Conservation (phyloP, 2,888 invertebrate genomes). For the Eretmocerus hayati region DNA sequence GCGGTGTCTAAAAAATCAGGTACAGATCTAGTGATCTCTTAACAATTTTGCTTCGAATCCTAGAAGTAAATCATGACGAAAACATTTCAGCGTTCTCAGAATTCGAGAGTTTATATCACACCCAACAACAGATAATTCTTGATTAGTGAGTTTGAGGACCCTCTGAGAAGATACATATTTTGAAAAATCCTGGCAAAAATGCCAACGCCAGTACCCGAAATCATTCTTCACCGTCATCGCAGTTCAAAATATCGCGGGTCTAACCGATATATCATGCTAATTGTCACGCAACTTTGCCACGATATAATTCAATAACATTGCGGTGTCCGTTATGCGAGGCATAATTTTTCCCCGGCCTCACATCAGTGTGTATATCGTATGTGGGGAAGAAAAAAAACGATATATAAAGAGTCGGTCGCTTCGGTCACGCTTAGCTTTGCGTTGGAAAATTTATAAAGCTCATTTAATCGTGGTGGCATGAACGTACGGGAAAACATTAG, state of each 20-base stretch:
- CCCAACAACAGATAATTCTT: too few relatives aligned
- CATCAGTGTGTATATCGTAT: background rate
- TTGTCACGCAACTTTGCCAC: conserved; percentile 1
- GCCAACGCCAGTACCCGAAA: too few relatives aligned
- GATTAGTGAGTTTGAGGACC: too few relatives aligned
- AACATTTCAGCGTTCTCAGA: too few relatives aligned
- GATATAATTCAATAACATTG: conserved; percentile 11
- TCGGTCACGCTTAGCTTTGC: background rate
- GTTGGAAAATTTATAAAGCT: conserved; percentile 17
- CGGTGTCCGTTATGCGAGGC: background rate
- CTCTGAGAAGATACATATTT: too few relatives aligned
- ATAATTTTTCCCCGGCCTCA: background rate
- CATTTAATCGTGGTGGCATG: conserved; percentile 13
- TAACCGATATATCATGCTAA: conserved; percentile 12
- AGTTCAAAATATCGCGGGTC: conserved; percentile 1
- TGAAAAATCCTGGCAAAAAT: too few relatives aligned
- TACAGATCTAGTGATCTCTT: too few relatives aligned
- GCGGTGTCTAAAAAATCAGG: too few relatives aligned
- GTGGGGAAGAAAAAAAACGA: background rate
- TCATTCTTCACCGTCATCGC: too few relatives aligned
- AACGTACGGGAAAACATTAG: conserved; percentile 17
- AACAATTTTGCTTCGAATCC: too few relatives aligned
- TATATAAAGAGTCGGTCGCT: conserved; percentile 5
- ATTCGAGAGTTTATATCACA: too few relatives aligned
- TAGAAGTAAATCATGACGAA: too few relatives aligned